Percentiles rank a stretch among this genome's conserved stretches.
Conservation (phyloP, 2,888 invertebrate species). For the Parapristionchus giblindavisi region DNA sequence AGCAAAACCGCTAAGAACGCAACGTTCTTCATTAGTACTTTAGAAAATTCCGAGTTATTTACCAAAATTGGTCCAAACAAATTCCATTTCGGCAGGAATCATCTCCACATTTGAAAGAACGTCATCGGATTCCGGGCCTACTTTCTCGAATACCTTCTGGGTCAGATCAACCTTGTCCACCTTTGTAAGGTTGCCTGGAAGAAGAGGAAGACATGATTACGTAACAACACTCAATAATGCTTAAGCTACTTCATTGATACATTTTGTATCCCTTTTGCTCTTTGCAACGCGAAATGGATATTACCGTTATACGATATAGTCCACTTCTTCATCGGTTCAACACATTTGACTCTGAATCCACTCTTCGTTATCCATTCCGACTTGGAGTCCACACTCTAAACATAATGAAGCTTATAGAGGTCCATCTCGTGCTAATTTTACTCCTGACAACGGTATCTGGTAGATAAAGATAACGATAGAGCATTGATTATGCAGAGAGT, state of each 20-base stretch:
- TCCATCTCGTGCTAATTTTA: too few relatives aligned
- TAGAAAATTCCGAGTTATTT: not conserved
- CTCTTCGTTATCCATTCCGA: conserved; percentile 76
- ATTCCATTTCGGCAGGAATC: conserved; percentile 76
- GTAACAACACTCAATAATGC: too few relatives aligned
- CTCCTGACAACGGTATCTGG: too few relatives aligned
- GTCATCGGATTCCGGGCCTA: conserved; percentile 42
- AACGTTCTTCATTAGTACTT: not conserved
- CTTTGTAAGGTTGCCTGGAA: conserved; percentile 40
- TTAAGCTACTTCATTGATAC: too few relatives aligned
- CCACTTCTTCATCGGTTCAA: conserved; percentile 82
- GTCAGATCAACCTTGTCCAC: conserved; percentile 1
- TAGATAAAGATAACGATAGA: not conserved
- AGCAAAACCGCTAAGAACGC: not conserved
- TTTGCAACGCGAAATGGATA: too few relatives aligned
- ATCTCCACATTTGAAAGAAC: conserved; percentile 46
- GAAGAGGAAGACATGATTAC: too few relatives aligned
- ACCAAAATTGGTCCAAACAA: conserved; percentile 77
- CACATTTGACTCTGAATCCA: conserved; percentile 78
- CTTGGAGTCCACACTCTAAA: conserved; percentile 50
- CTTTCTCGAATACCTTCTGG: conserved; percentile 39
- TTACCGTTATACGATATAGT: conserved; percentile 78
- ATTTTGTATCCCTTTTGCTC: too few relatives aligned
- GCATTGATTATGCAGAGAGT: not conserved
- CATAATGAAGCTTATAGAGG: not conserved